These are phyloP conservation scores for Phrynocephalus guinanensis DNA, from an alignment of 2,797 vertebrate species.

Conservation along the genomic window DNA sequence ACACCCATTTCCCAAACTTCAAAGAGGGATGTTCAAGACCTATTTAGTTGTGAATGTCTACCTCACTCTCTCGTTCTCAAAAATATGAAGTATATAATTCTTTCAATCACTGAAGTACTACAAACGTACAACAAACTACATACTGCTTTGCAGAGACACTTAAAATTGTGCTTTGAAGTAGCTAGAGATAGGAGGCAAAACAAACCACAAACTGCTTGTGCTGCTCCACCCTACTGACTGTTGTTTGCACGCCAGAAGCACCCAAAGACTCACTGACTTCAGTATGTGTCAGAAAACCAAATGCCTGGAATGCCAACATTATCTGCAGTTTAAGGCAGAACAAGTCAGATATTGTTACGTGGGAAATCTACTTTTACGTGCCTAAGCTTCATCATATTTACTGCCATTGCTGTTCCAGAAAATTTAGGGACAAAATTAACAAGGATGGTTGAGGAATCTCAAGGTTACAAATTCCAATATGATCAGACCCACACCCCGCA, in stretches of 20 bases:
- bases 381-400: not conserved
- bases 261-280: conserved; percentile 6
- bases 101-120: not conserved
- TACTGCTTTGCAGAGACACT: not conserved
- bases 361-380: rapidly evolving
- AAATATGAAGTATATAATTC: not conserved
- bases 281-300: conserved; percentile 1
- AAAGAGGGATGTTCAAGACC: not conserved
- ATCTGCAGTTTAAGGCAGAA: not conserved
- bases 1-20: not conserved
- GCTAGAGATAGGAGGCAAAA: conserved; percentile 18
- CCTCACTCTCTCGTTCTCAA: not conserved
- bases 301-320: not conserved
- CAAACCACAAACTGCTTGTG: conserved; percentile 19
- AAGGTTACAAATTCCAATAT: not conserved
- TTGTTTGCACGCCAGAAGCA: conserved; percentile 6
- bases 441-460: not conserved
- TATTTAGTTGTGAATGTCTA: not conserved
- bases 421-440: not conserved
- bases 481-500: no score
- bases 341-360: not conserved
- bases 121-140: not conserved
- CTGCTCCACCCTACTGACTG: not conserved
- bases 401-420: not conserved
- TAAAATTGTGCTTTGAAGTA: no score